Evolutionary conservation across 2,888 invertebrate species (phyloP).

Genomic region (Leuctra nigra): DNA sequence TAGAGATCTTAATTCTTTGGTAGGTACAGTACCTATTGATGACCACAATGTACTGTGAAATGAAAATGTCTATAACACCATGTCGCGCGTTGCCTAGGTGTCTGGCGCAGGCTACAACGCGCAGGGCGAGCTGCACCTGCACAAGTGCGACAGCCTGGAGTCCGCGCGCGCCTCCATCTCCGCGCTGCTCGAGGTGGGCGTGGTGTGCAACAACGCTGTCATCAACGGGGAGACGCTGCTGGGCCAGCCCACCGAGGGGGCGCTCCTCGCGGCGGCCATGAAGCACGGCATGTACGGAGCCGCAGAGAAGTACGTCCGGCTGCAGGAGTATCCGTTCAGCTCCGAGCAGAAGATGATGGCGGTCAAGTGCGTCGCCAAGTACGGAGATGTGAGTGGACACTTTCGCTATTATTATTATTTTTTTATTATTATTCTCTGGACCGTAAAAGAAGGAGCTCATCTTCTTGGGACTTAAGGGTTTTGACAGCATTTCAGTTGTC

Average conservation of each 20-base stretch:
- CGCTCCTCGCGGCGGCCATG: conserved; percentile 84
- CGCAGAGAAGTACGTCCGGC: conserved; percentile 69
- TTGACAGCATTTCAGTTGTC: too few species aligned
- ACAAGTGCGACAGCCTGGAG: conserved; percentile 68
- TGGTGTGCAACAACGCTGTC: conserved; percentile 92
- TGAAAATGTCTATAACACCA: not conserved
- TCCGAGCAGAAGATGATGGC: conserved; percentile 99
- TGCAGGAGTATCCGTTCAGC: conserved; percentile 94
- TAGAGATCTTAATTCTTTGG: too few species aligned
- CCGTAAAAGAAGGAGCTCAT: too few species aligned
- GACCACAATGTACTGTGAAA: too few species aligned
- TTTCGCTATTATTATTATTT: too few species aligned
- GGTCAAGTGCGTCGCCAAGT: conserved; percentile 82
- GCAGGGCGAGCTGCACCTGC: conserved; percentile 74
- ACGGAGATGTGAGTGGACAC: conserved; percentile 48
- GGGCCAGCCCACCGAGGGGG: conserved; percentile 98
- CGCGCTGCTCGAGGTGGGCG: conserved; percentile 82
- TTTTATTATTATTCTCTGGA: too few species aligned
- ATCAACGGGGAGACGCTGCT: conserved; percentile 77
- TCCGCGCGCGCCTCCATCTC: conserved; percentile 67
- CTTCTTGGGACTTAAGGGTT: too few species aligned
- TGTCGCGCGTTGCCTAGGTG: conserved; percentile 40
- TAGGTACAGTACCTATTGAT: too few species aligned
- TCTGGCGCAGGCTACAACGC: conserved; percentile 90
- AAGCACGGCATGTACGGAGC: conserved; percentile 86